These are phyloP conservation scores for Microcebus jonahi DNA, from an alignment of 2,113 vertebrate genomes.

Conservation along the genomic window DNA sequence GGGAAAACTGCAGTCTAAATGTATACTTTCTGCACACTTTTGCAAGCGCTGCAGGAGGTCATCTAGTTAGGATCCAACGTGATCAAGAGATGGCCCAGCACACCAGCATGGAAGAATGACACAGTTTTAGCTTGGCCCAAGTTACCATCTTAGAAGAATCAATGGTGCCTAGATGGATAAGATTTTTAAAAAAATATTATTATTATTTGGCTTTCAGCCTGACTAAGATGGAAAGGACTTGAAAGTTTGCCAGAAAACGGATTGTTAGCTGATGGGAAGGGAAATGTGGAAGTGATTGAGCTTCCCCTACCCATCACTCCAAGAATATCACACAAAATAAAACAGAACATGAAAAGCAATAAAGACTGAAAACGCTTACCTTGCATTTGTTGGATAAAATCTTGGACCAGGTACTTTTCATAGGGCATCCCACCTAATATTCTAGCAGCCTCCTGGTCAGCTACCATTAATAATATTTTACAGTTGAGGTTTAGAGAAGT, in stretches of 20 bases:
- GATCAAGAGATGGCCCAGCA: not conserved
- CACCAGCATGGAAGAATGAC: slow-evolving; percentile 35
- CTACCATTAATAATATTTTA: not conserved
- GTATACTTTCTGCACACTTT: not conserved
- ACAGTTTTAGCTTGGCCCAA: slow-evolving; percentile 3
- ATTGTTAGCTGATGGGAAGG: slow-evolving; percentile 7
- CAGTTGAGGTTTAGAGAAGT: not conserved
- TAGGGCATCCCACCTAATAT: not conserved
- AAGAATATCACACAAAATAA: not conserved
- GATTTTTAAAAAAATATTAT: not conserved
- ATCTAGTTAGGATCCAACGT: not conserved
- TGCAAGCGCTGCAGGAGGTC: not conserved
- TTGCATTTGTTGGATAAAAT: not conserved
- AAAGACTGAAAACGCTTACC: not conserved
- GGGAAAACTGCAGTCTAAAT: not conserved
- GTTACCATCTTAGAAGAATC: not conserved
- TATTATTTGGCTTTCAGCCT: slow-evolving; percentile 49
- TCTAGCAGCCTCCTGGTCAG: not conserved
- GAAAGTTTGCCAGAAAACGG: slow-evolving; percentile 53
- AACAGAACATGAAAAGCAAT: not conserved
- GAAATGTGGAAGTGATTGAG: slow-evolving; percentile 4
- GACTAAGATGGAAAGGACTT: slow-evolving; percentile 53
- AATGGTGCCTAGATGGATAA: slow-evolving; percentile 11
- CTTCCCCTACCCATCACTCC: not conserved
- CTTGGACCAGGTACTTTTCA: not conserved